Evolutionary conservation across 1,140 invertebrate species (phyloP).

Genomic region (Aphelenchoides avenae): DNA sequence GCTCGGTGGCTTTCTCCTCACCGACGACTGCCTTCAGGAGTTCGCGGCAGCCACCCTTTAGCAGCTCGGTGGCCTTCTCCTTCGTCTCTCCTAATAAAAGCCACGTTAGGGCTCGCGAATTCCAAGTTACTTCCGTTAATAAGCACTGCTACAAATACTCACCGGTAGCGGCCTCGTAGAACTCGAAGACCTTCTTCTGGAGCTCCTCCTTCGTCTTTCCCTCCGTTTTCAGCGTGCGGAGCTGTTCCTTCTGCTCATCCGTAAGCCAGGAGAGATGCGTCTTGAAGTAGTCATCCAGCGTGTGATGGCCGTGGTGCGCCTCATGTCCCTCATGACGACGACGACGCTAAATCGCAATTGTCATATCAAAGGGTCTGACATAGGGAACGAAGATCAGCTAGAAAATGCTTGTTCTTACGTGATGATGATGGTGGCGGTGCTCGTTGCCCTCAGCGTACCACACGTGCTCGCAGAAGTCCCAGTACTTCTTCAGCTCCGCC

Average conservation of each 20-base stretch:
- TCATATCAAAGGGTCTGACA: no score
- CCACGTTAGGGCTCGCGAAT: no score
- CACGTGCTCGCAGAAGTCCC: conserved; percentile 29
- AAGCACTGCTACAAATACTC: no score
- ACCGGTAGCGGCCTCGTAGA: conserved; percentile 27
- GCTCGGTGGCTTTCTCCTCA: conserved; percentile 26
- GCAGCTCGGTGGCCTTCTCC: conserved; percentile 27
- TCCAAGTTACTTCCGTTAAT: no score
- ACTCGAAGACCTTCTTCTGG: conserved; percentile 39
- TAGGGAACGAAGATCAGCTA: no score
- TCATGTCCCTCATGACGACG: conserved; percentile 12
- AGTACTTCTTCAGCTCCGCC: conserved; percentile 16
- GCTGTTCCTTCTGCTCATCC: conserved; percentile 29
- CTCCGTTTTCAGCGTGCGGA: conserved; percentile 30
- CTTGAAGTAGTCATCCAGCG: conserved; percentile 38
- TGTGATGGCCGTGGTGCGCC: conserved; percentile 31
- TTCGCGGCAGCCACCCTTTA: conserved; percentile 33
- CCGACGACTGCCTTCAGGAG: conserved; percentile 13
- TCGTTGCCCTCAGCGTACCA: conserved; percentile 30
- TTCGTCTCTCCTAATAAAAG: no score
- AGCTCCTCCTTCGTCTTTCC: conserved; percentile 29
- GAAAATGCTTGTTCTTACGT: no score
- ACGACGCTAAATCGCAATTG: conserved; percentile 1
- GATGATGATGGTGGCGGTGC: conserved; percentile 25
- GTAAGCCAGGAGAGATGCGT: conserved; percentile 41